phyloP scores from a whole-genome alignment of 2,888 invertebrate species.

The Acleris cristana region DNA sequence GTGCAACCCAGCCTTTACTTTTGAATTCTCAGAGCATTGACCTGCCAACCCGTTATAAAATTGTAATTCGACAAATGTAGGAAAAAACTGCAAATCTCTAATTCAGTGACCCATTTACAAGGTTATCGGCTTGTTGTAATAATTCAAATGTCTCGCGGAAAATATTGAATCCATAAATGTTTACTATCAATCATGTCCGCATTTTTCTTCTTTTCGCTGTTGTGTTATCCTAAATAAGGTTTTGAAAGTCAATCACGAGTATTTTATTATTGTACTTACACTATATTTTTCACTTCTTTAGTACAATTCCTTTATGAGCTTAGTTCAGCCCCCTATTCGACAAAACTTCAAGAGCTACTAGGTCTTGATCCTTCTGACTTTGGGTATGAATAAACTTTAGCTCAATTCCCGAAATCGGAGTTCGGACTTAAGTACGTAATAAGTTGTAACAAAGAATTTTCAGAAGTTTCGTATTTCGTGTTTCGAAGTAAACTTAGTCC shows the following conservation, averaged over 20 bases:
- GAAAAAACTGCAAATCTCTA: background rate
- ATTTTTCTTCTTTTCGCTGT: too few relatives aligned
- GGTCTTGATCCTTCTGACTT: too few relatives aligned
- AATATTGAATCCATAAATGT: background rate
- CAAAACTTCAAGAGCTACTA: too few relatives aligned
- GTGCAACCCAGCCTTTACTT: background rate
- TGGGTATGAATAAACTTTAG: too few relatives aligned
- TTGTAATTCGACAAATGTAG: background rate
- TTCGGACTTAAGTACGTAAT: too few relatives aligned
- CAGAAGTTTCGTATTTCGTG: too few relatives aligned
- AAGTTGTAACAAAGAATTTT: too few relatives aligned
- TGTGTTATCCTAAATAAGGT: too few relatives aligned
- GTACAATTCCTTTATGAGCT: background rate
- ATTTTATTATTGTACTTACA: background rate
- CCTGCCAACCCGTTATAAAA: conserved; percentile 14
- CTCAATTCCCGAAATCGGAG: too few relatives aligned
- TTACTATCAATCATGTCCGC: too few relatives aligned
- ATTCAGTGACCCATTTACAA: conserved; percentile 19
- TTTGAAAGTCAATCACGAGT: background rate
- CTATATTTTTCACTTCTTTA: background rate
- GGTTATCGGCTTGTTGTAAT: background rate
- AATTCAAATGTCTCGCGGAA: background rate
- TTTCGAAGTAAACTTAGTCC: too few relatives aligned
- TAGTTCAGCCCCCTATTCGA: too few relatives aligned
- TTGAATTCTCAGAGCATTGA: conserved; percentile 19